A percentile compares a stretch with the other conserved stretches of the same genome.
Evolutionary conservation across 2,888 invertebrate species (phyloP).

Genomic region (Labia minor): DNA sequence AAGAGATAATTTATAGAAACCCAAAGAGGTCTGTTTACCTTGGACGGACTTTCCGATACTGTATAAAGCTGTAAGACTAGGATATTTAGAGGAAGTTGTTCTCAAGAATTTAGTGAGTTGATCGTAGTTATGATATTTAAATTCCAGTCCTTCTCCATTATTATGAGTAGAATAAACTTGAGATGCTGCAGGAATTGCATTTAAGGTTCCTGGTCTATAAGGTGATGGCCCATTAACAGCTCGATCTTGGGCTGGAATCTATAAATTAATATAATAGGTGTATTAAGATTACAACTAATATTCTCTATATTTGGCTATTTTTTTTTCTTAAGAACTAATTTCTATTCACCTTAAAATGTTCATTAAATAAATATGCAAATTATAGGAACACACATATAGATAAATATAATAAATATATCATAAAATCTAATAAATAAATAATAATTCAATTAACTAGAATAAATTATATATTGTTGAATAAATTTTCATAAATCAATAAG

Average conservation of each 20-base stretch:
- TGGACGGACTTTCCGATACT: conserved; percentile 88
- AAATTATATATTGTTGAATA: too few relatives aligned
- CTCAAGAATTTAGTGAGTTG: conserved; percentile 72
- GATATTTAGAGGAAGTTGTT: conserved; percentile 66
- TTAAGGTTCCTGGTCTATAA: neutral
- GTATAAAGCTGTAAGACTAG: conserved; percentile 80
- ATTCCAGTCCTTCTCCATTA: conserved; percentile 47
- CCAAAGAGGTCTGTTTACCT: too few relatives aligned
- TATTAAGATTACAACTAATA: conserved; percentile 3
- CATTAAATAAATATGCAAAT: too few relatives aligned
- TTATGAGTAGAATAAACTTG: neutral
- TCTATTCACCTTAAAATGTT: neutral
- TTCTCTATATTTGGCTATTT: neutral
- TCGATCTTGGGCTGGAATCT: neutral
- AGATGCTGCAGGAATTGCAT: neutral
- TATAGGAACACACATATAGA: too few relatives aligned
- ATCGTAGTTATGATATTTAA: conserved; percentile 78
- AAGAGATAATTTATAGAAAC: too few relatives aligned
- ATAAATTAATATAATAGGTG: neutral
- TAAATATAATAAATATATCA: too few relatives aligned
- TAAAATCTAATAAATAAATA: too few relatives aligned
- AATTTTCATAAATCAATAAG: too few relatives aligned
- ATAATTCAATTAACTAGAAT: too few relatives aligned
- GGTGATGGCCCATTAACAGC: neutral
- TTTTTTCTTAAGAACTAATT: neutral